phyloP scores from a whole-genome alignment of 2,113 vertebrate species.

The Callithrix jacchus region DNA sequence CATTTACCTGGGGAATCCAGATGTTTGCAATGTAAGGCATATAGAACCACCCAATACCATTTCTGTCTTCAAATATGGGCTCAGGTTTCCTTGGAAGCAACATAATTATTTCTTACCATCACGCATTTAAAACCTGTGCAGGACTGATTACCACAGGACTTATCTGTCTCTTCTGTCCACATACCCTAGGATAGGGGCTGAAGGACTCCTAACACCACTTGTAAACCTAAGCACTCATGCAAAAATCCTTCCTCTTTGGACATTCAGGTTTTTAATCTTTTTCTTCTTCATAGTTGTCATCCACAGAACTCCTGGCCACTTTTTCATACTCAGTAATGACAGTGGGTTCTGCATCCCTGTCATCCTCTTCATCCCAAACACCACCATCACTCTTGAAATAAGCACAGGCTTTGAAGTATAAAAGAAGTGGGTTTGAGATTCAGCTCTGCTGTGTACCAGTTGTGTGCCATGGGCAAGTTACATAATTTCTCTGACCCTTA shows the following conservation, averaged over 20 bases:
- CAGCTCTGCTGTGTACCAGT: not conserved
- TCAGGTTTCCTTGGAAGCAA: not conserved
- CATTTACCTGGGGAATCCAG: not conserved
- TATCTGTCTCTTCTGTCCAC: not conserved
- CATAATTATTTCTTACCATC: not conserved
- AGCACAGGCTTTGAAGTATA: not conserved
- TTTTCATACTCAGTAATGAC: not conserved
- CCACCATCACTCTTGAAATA: not conserved
- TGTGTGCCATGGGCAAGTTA: not conserved
- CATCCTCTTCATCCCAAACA: not conserved
- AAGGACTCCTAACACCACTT: not conserved
- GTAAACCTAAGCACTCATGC: not conserved
- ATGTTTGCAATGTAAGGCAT: not conserved
- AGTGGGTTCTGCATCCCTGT: not conserved
- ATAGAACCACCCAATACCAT: not conserved
- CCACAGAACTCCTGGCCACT: not conserved
- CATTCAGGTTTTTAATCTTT: not conserved
- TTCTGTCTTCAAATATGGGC: not conserved
- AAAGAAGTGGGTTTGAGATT: not conserved
- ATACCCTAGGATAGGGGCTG: not conserved
- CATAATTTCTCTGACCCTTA: not conserved
- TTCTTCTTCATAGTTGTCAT: not conserved
- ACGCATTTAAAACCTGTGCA: not conserved
- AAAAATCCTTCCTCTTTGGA: not conserved
- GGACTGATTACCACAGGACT: not conserved